Conservation (phyloP, 2,797 vertebrate genomes). For the Cynodonichthys magdalenae region DNA sequence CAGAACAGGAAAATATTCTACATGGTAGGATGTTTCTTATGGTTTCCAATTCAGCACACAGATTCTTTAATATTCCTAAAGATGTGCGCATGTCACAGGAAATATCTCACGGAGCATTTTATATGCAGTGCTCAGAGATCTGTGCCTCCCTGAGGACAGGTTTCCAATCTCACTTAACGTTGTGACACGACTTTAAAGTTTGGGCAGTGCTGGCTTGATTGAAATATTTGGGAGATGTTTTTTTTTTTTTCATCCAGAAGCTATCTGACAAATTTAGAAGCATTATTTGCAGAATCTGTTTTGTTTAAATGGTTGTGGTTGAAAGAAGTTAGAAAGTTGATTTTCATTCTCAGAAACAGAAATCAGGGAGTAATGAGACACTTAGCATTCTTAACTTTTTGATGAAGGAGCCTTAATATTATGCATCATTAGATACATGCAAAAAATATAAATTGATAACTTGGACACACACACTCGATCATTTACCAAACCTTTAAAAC, state of each 20-base stretch:
- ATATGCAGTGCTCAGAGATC: constrained; percentile 38
- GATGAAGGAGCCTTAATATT: background rate
- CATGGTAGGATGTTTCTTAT: constrained; percentile 52
- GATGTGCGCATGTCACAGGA: constrained; percentile 41
- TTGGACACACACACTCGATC: no score
- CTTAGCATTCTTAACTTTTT: background rate
- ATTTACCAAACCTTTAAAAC: no score
- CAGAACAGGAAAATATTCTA: constrained; percentile 61
- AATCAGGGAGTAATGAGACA: background rate
- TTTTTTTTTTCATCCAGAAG: constrained; percentile 14
- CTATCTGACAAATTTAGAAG: constrained; percentile 2
- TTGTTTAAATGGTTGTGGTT: background rate
- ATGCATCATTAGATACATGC: background rate
- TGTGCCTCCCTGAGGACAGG: constrained; percentile 40
- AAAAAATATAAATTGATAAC: background rate
- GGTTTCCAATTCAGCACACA: constrained; percentile 33
- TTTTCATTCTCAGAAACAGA: background rate
- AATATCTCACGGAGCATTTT: constrained; percentile 41
- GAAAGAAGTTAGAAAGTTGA: background rate
- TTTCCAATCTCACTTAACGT: constrained; percentile 45
- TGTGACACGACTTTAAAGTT: constrained; percentile 57
- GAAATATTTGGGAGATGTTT: constrained; percentile 20
- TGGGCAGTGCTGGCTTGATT: constrained; percentile 26
- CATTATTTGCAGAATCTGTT: background rate
- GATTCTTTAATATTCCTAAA: constrained; percentile 62